Base-by-base conservation (phyloP, 2,888 invertebrate species). In the Phaedon cochleariae region DNA sequence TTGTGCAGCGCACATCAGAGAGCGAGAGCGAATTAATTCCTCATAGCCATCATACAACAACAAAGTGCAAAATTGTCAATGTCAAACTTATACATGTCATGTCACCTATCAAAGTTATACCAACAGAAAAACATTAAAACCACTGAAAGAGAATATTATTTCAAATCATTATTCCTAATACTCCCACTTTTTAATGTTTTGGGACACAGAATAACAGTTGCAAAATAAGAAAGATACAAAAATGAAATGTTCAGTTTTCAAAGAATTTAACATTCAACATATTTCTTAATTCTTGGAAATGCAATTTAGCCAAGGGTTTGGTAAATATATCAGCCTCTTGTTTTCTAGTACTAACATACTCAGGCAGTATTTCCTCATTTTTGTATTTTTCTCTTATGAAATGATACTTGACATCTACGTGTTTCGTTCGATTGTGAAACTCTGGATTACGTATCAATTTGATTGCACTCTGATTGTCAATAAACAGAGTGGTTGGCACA, bases 401-500 rank as follows among this genome's bases (percentile, higher is more conserved):
- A 31, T 65, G 61, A 26, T 55, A 55, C 2, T 45, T 17, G 1
- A 61, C 31, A 26, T 65, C 51, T 7, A 65, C 51, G 45, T 64
- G 59, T 18, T 64, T 59, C 1, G 59, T 64, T 0, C 59, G 41
- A 31, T 59, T 53, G 31, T 59, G 59, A 20, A 54, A 59, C 22
- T 57, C 46, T 9, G 53, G 62, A 53, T 65, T 62, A 6, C 17
- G 15, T 18, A 59, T 45, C 17, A 64, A 20, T 12, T 34, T 49
- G n/a, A 57, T 48, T 4, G 59, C 51, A 20, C 60, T 21, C 29
- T 60, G 59, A 29, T 65, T 65, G 26, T 65, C 65, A 1, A 59
- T 53, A 37, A 31, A 51, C 26, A 64, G 20, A 31, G 17, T 20
- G 6, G 45, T 60, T 7, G 31, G 52, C 20, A 34, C 20, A 20